Base-by-base conservation (phyloP, 2,888 invertebrate species). In the Chalcosyrphus nemorum region DNA sequence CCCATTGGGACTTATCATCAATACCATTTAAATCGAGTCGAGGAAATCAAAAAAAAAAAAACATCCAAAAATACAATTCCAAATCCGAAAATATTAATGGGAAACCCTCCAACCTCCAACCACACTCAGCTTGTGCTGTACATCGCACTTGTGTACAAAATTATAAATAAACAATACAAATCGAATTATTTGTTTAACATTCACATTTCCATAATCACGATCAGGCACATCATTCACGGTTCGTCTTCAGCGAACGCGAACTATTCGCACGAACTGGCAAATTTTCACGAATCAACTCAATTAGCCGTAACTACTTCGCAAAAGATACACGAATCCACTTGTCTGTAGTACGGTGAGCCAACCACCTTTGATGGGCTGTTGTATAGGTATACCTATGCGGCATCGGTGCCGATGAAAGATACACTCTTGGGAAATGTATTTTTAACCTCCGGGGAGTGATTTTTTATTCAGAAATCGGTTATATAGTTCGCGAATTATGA, bases 191-290 rank as follows among this genome's bases (percentile, higher is more conserved):
- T 72, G 24, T 54, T 63, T 61, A 52, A 29, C 71, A 61, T 72
- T 72, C 50, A 52, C 17, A 59, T 54, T 72, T 72, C 72, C 61
- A 63, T 63, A 72, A 72, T 54, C 72, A 72, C 61, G 72, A 72
- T 43, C 43, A 43, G 38, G 5, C 13, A 65, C 65, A 65, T 63
- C 61, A 54, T 11, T 7, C 9, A 32, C 59, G 41, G 45, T 32
- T 21, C 61, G 27, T 52, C 59, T 41, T 29, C 19, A 61, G 19
- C 32, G 29, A 29, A 41, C 59, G 52, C 13, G 71, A 72, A 61
- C 71, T 2, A 38, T 72, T 63, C 72, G 63, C 61, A 54, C 43
- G 72, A 72, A 72, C 13, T 17, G 50, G 17, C 50, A n/a, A 27
- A 61, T 71, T 59, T 63, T 63, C 41, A 43, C 61, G 54, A 72